Percentiles rank a stretch among this genome's conserved stretches.
Evolutionary conservation across 2,888 invertebrate species (phyloP).

Genomic region (Callinectes sapidus): DNA sequence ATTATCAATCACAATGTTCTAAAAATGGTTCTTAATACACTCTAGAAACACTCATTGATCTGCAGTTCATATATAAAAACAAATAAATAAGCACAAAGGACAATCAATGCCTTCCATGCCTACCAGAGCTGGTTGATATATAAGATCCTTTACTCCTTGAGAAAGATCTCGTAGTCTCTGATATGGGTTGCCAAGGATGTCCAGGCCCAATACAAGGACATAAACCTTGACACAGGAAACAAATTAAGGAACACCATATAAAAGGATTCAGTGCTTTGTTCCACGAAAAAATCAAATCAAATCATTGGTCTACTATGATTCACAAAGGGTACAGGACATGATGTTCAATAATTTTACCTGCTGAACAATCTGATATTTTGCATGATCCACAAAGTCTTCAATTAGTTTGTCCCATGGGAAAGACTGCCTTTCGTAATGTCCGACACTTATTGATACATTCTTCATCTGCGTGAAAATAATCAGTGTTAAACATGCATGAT

Average conservation of each 20-base stretch:
- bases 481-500: not conserved
- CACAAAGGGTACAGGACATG: not conserved
- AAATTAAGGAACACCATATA: not conserved
- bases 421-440: slow-evolving; percentile 75
- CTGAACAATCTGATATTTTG: slow-evolving; percentile 84
- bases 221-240: slow-evolving; percentile 78
- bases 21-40: not conserved
- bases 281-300: not conserved
- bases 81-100: not conserved
- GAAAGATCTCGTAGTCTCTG: slow-evolving; percentile 81
- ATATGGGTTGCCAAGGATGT: slow-evolving; percentile 88
- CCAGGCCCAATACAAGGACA: slow-evolving; percentile 85
- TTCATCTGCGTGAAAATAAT: slow-evolving; percentile 56
- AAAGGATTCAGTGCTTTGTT: not conserved
- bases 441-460: slow-evolving; percentile 67
- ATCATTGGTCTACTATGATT: not conserved
- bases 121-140: slow-evolving; percentile 82
- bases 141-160: slow-evolving; percentile 80
- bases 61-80: not conserved
- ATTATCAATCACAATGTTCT: not conserved
- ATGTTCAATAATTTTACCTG: slow-evolving; percentile 76
- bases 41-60: not conserved
- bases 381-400: slow-evolving; percentile 81
- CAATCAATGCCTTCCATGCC: slow-evolving; percentile 73
- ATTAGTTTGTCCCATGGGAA: slow-evolving; percentile 78